These are phyloP conservation scores for Agrochola lychnidis DNA, from an alignment of 2,888 invertebrate genomes.

Conservation along the genomic window DNA sequence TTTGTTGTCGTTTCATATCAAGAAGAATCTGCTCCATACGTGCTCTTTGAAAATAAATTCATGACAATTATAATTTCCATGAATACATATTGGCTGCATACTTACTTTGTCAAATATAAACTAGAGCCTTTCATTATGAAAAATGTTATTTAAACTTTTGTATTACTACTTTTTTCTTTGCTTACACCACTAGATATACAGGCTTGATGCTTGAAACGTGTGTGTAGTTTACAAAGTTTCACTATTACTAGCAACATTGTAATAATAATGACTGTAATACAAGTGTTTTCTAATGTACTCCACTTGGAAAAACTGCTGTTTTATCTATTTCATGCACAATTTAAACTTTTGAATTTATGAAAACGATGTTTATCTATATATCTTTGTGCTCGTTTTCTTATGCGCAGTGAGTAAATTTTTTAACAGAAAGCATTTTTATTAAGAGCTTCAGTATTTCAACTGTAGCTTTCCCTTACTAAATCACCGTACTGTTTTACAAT, in stretches of 20 bases:
- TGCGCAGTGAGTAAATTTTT: not conserved
- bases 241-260: constrained; percentile 39
- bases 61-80: not conserved
- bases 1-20: not conserved
- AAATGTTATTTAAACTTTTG: not conserved
- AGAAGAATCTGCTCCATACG: not conserved
- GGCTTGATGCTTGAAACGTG: not conserved
- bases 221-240: constrained; percentile 24
- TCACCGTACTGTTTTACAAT: not conserved
- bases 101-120: not conserved
- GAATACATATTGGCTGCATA: not conserved
- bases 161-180: not conserved
- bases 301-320: constrained; percentile 28
- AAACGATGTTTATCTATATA: constrained; percentile 21
- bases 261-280: constrained; percentile 48
- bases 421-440: not conserved
- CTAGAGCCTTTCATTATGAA: no score
- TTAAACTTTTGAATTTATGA: constrained; percentile 41
- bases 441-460: not conserved
- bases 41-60: not conserved
- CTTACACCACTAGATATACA: not conserved
- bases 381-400: constrained; percentile 15
- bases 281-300: constrained; percentile 53
- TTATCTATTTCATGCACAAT: constrained; percentile 55
- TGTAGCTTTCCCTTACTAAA: not conserved